These are phyloP conservation scores for Aphidoletes aphidimyza DNA, from an alignment of 2,888 invertebrate genomes.

Conservation along the genomic window DNA sequence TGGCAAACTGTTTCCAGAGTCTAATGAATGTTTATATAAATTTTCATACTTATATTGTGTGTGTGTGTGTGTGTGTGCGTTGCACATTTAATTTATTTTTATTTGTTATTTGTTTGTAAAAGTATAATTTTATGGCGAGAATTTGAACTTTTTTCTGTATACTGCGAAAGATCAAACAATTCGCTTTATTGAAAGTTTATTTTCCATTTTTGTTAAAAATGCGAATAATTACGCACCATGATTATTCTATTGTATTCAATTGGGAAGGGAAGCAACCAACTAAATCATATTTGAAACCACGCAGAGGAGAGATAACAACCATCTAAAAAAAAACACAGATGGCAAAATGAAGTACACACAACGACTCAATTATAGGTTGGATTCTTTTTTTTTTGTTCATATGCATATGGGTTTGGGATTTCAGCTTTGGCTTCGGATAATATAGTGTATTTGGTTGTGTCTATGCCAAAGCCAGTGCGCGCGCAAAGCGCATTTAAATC, in stretches of 20 bases:
- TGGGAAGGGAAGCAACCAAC: background rate
- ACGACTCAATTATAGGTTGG: slow-evolving; percentile 35
- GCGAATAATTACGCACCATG: slow-evolving; percentile 29
- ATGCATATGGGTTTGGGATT: background rate
- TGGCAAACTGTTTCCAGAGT: background rate
- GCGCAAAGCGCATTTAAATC: too few relatives aligned
- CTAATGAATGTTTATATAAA: slow-evolving; percentile 33
- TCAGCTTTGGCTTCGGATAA: too few relatives aligned
- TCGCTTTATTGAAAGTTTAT: slow-evolving; percentile 18
- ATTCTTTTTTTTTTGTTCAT: slow-evolving; percentile 16
- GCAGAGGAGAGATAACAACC: background rate
- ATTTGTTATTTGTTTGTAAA: background rate
- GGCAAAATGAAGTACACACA: slow-evolving; percentile 16
- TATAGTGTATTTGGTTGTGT: too few relatives aligned
- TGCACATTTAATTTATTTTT: background rate
- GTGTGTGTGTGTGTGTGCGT: background rate
- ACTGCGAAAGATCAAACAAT: background rate
- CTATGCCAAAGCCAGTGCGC: too few relatives aligned
- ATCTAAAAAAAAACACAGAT: background rate
- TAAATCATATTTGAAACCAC: slow-evolving; percentile 20
- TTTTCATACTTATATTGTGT: slow-evolving; percentile 1
- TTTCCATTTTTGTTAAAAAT: background rate
- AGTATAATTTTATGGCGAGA: background rate
- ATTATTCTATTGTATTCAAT: background rate
- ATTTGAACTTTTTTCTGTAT: background rate